Percentiles rank a stretch among this genome's conserved stretches.
Evolutionary conservation across 2,888 invertebrate species (phyloP).

Genomic region (Cremastobaeus sp.): DNA sequence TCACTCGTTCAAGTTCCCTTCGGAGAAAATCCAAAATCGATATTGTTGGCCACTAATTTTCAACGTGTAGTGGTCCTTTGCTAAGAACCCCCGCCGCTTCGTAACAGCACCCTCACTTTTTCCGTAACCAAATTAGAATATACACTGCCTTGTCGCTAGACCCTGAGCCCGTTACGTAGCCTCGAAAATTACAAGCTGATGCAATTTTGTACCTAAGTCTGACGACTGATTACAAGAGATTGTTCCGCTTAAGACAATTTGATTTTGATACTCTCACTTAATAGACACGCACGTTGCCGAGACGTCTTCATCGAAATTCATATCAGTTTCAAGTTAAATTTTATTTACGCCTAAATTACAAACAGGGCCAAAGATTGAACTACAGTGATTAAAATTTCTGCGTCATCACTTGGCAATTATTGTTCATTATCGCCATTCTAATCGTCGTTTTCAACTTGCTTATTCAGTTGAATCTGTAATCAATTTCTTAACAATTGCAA

Average conservation of each 20-base stretch:
- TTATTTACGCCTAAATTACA: slow-evolving; percentile 29
- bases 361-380: slow-evolving; percentile 12
- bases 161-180: slow-evolving; percentile 64
- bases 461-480: too few relatives aligned
- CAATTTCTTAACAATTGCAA: too few relatives aligned
- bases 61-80: slow-evolving; percentile 61
- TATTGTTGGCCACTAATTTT: slow-evolving; percentile 71
- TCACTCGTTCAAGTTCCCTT: too few relatives aligned
- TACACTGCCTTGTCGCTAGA: slow-evolving; percentile 64
- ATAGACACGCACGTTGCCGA: slow-evolving; percentile 47
- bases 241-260: slow-evolving; percentile 72
- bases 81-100: slow-evolving; percentile 63
- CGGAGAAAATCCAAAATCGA: slow-evolving; percentile 70
- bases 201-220: slow-evolving; percentile 70
- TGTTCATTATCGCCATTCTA: slow-evolving; percentile 12
- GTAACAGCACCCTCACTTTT: slow-evolving; percentile 69
- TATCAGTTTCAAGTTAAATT: slow-evolving; percentile 31
- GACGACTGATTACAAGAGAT: slow-evolving; percentile 71
- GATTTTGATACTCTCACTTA: slow-evolving; percentile 66
- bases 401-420: slow-evolving; percentile 17
- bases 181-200: slow-evolving; percentile 72
- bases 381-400: slow-evolving; percentile 27
- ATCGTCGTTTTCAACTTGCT: too few relatives aligned
- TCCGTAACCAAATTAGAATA: slow-evolving; percentile 71
- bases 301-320: slow-evolving; percentile 48